A percentile compares a stretch with the other conserved stretches of the same genome.
Evolutionary conservation across 2,888 invertebrate genomes (phyloP).

Genomic region (Chloroclystis v-ata): DNA sequence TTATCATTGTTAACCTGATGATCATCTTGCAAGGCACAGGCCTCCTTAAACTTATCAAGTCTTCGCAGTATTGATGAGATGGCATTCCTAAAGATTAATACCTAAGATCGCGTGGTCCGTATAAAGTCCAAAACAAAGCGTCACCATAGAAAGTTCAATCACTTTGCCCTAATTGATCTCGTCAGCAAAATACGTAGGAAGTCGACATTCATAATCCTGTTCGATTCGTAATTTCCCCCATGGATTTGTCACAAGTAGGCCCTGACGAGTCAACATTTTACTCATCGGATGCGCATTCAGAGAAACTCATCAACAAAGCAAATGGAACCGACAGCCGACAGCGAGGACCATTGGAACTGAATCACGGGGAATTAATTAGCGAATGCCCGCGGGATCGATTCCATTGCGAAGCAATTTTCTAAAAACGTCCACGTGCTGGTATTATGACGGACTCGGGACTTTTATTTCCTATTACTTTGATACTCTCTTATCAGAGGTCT

Average conservation of each 20-base stretch:
- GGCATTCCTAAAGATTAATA: too few relatives aligned
- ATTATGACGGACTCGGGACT: slow-evolving; percentile 49
- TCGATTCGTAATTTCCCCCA: neutral
- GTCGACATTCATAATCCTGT: neutral
- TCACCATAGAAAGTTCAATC: neutral
- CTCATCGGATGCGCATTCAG: neutral
- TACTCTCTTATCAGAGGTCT: neutral
- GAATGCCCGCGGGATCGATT: slow-evolving; percentile 31
- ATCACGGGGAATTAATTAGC: slow-evolving; percentile 46
- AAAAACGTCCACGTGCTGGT: slow-evolving; percentile 27
- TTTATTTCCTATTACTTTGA: slow-evolving; percentile 49
- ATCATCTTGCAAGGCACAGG: too few relatives aligned
- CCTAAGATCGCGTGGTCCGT: too few relatives aligned
- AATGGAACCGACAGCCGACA: slow-evolving; percentile 32
- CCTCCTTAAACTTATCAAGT: too few relatives aligned
- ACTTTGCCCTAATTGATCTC: neutral
- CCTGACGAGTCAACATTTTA: slow-evolving; percentile 2
- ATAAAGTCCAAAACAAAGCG: too few relatives aligned
- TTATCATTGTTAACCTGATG: too few relatives aligned
- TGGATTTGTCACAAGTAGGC: neutral
- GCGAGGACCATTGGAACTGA: slow-evolving; percentile 32
- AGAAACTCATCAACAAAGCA: slow-evolving; percentile 27
- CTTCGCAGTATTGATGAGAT: too few relatives aligned
- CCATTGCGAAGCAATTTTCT: slow-evolving; percentile 43
- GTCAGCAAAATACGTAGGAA: neutral